Evolutionary conservation across 2,113 vertebrate species (phyloP).

Genomic region (Ptyas mucosa): DNA sequence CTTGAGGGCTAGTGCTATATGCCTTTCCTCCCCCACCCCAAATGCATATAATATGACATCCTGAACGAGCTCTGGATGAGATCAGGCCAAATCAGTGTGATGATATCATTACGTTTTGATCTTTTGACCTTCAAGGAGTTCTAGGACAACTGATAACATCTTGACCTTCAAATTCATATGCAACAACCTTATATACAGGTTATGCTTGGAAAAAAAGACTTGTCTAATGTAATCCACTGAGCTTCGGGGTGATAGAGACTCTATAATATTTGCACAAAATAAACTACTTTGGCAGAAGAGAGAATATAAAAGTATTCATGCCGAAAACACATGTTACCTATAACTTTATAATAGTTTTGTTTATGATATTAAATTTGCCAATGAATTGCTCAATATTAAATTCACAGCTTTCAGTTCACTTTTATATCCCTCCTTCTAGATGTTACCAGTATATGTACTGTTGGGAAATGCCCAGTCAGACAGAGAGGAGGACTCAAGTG

Average conservation of each 20-base stretch:
- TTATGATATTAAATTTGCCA: neutral
- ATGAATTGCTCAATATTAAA: neutral
- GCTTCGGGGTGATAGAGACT: neutral
- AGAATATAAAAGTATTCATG: neutral
- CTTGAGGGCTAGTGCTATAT: constrained; percentile 38
- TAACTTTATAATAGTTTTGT: neutral
- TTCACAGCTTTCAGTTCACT: neutral
- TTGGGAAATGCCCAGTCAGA: neutral
- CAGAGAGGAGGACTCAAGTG: neutral
- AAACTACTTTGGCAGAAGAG: neutral
- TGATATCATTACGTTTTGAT: neutral
- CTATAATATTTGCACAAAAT: neutral
- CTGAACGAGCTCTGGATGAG: neutral
- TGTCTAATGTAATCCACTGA: neutral
- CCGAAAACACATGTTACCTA: neutral
- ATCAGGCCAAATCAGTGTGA: neutral
- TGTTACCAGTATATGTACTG: neutral
- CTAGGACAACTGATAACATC: neutral
- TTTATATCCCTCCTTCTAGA: neutral
- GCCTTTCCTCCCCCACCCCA: neutral
- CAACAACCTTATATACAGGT: neutral
- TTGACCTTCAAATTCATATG: neutral
- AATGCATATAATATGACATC: neutral
- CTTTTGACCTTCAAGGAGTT: neutral
- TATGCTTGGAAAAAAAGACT: neutral